Evolutionary conservation across 2,888 invertebrate species (phyloP), one percentile per base, ranked within the genome.

Genomic region (Hedya salicella): DNA sequence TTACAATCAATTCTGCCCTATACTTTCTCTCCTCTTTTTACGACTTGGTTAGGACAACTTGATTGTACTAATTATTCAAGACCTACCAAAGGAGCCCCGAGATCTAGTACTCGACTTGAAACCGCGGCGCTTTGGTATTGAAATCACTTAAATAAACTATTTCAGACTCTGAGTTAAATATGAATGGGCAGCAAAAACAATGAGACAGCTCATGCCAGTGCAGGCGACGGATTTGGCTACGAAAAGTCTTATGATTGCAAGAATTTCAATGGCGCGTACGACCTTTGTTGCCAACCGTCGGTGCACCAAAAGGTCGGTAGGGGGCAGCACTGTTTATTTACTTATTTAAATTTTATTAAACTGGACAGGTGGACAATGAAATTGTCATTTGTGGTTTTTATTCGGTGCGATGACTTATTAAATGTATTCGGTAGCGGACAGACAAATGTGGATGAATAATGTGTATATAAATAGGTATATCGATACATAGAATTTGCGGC

Each of bases 211-310:
- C 30, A 36, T 16, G 44, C 52, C 14, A 14, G 52, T 52, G 44
- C 65, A 53, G 21, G n/a, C 54, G 21, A 44, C 32, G 13, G 30
- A 17, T 16, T 32, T 19, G 13, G 8, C 17, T 2, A 3, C 44
- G 19, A n/a, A 46, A n/a, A 17, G 57, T 44, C 42, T n/a, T 13
- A 57, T 19, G 5, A n/a, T 3, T 40, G 9, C 14, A 5, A 1
- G 11, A 25, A 5, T 21, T 52, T 14, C 75, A 75, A 75, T 77
- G 77, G 76, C 76, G 77, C 76, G 69, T 68, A 69, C 66, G 53
- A 59, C 70, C 62, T 68, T 61, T 65, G 56, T 48, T 53, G 16
- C 36, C 39, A 14, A 52, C 44, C 62, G 56, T 21, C 65, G 49
- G 8, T 19, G 8, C 17, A 54, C 69, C 17, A 65, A 59, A 74